Conservation (phyloP, 2,113 vertebrate genomes). For the Amia ocellicauda region DNA sequence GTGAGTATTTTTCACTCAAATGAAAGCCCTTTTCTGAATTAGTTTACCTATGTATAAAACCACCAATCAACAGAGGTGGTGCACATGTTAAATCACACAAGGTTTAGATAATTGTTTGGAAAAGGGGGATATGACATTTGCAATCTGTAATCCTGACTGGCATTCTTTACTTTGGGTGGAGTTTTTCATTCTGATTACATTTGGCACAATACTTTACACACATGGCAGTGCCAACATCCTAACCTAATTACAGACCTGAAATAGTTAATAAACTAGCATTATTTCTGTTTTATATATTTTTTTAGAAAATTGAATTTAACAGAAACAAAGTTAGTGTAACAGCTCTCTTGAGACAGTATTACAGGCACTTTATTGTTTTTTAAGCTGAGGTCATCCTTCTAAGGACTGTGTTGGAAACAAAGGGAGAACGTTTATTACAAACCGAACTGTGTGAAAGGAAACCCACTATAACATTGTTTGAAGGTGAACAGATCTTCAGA, state of each 20-base stretch:
- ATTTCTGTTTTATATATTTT: conserved; percentile 62
- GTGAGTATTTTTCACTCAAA: no score
- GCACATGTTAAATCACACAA: no score
- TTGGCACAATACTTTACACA: conserved; percentile 41
- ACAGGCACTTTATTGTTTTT: conserved; percentile 96
- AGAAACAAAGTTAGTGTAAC: conserved; percentile 92
- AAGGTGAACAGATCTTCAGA: conserved; percentile 76
- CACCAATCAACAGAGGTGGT: no score
- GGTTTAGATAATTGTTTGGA: background rate
- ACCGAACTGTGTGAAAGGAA: conserved; percentile 96
- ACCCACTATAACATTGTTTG: conserved; percentile 86
- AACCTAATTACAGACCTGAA: conserved; percentile 44
- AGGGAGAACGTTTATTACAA: conserved; percentile 92
- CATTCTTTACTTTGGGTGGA: background rate
- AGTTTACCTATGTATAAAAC: no score
- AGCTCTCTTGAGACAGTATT: conserved; percentile 89
- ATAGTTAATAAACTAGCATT: conserved; percentile 79
- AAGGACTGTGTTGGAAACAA: conserved; percentile 86
- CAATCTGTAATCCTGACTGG: background rate
- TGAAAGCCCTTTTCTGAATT: background rate
- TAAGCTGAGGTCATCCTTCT: conserved; percentile 98
- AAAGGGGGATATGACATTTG: background rate
- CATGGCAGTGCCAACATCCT: background rate
- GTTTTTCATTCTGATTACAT: conserved; percentile 59
- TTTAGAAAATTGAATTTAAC: conserved; percentile 83